Conservation (phyloP, 2,113 vertebrate genomes). For the Catharus bicknelli region DNA sequence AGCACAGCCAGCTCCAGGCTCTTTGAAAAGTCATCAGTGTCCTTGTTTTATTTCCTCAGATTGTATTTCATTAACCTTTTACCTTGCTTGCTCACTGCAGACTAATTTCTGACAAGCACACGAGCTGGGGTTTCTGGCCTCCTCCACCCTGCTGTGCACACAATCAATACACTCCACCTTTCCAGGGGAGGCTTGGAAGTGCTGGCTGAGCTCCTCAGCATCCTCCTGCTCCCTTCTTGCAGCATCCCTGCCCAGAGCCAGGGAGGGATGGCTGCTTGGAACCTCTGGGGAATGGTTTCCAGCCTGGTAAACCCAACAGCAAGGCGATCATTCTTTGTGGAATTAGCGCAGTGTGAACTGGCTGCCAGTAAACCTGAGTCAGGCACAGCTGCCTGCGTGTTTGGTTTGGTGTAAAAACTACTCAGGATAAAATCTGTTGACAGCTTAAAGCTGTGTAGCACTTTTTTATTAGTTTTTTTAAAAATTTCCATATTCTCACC, state of each 20-base stretch:
- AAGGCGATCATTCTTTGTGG: not conserved
- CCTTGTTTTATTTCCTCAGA: constrained; percentile 19
- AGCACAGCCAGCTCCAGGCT: rapidly evolving
- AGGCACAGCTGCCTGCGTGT: rapidly evolving
- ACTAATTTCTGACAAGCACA: not conserved
- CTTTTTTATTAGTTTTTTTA: not conserved
- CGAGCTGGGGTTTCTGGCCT: rapidly evolving
- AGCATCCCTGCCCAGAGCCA: not conserved
- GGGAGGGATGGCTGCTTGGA: not conserved
- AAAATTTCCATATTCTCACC: not conserved
- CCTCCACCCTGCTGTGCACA: not conserved
- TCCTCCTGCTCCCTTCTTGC: not conserved
- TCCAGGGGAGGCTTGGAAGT: rapidly evolving
- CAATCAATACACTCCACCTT: rapidly evolving
- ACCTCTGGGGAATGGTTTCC: not conserved
- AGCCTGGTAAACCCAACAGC: not conserved
- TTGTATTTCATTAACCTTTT: constrained; percentile 40
- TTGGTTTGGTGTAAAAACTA: not conserved
- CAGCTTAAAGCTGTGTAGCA: not conserved
- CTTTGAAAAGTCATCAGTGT: not conserved
- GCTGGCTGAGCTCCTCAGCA: not conserved
- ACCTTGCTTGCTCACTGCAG: not conserved
- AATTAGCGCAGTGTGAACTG: not conserved
- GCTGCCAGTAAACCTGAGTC: not conserved
- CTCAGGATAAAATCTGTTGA: not conserved